These are phyloP conservation scores for Karalla daura DNA, from an alignment of 2,797 vertebrate genomes.

Conservation along the genomic window DNA sequence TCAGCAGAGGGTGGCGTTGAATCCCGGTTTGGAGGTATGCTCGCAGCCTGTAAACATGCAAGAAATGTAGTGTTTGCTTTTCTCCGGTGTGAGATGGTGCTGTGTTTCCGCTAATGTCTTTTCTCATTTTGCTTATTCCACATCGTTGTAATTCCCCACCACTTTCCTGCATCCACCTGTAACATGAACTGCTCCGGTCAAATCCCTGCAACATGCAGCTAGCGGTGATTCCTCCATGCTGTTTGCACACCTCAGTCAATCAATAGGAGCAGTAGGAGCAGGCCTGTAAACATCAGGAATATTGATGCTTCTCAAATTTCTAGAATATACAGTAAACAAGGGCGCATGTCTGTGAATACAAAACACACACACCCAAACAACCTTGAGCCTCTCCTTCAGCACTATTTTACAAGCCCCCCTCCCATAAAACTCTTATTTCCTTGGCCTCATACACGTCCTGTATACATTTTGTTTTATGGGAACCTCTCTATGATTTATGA, in stretches of 20 bases:
- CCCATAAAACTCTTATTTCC: slow-evolving; percentile 9
- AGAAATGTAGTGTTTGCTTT: slow-evolving; percentile 18
- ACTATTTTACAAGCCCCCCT: slow-evolving; percentile 27
- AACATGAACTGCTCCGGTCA: not conserved
- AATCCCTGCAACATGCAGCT: too few species aligned
- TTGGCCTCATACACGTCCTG: slow-evolving; percentile 30
- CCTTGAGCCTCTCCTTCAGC: slow-evolving; percentile 43
- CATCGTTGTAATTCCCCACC: not conserved
- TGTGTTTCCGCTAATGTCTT: slow-evolving; percentile 35
- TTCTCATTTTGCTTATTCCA: slow-evolving; percentile 18
- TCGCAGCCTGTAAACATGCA: slow-evolving; percentile 17
- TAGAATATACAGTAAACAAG: slow-evolving; percentile 20
- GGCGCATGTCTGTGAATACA: not conserved
- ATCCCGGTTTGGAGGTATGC: slow-evolving; percentile 24
- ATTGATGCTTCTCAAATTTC: slow-evolving; percentile 18
- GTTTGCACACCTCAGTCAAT: slow-evolving; percentile 12
- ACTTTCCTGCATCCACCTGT: not conserved
- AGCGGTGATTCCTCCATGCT: not conserved
- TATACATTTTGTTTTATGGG: slow-evolving; percentile 42
- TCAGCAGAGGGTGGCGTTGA: slow-evolving; percentile 13
- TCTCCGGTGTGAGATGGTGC: slow-evolving; percentile 12
- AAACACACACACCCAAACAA: slow-evolving; percentile 19
- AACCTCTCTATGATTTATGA: slow-evolving; percentile 10
- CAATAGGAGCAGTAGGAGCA: not conserved
- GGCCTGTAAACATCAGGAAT: slow-evolving; percentile 15